Evolutionary conservation across 2,797 vertebrate species (phyloP), one percentile per base, ranked within the genome.

Genomic region (Chelmon rostratus): DNA sequence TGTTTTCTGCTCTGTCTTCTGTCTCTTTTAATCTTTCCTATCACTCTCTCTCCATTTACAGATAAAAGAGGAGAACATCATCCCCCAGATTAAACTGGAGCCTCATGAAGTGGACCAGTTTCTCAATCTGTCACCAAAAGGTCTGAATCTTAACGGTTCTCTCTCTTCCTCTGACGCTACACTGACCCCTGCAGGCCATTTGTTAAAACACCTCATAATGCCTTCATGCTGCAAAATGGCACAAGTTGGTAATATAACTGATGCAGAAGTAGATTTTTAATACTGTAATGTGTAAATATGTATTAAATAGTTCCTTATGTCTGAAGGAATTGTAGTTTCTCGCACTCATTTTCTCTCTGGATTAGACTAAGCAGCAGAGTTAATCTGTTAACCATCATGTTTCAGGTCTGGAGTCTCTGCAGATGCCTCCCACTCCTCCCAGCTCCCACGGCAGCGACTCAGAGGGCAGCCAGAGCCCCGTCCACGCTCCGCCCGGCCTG

Each of bases 81-180:
- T 95, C 81, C 98, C 98, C 4, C 95, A 99, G 93, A 97, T 99
- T 68, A 99, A 99, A 85, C 86, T 99, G 94, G 98, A 99, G 79
- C 98, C 98, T 23, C 98, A 99, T 33, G 98, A 99, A 92, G 98
- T 99, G 75, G 98, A 99, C 90, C 98, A 98, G 92, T 99, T 99
- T 86, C 96, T 99, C 68, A 99, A 99, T 89, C 94, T 99, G 69
- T 98, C 97, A 59, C 95, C 97, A 70, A 99, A 98, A 98, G 97
- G 98, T 99, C 79, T 86, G 95, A 84, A 11, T 50, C 47, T 5
- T 47, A 28, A 4, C 31, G 23, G 9, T 40, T 3, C 4, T 52
- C 11, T 49, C 15, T 11, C 9, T 69, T 53, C 2, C 52, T n/a
- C 9, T 6, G 71, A 61, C 53, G 57, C 83, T 69, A 5, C 5